phyloP scores from a whole-genome alignment of 2,113 vertebrate genomes.

The Scopus umbretta region DNA sequence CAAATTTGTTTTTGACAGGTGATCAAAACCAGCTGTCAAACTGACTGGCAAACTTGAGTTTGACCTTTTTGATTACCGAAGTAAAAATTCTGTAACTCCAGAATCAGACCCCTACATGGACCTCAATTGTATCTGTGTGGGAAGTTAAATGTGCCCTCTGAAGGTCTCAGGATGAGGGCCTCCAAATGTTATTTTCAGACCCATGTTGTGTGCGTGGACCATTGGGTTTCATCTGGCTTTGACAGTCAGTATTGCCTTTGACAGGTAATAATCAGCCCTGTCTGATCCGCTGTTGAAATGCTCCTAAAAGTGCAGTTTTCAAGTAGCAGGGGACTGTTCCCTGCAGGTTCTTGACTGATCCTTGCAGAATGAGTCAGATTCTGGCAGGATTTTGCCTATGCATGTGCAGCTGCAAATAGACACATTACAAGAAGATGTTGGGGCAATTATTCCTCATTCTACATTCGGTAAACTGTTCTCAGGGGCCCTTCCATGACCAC shows the following conservation, averaged over 20 bases:
- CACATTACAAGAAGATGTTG: not conserved
- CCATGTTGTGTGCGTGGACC: not conserved
- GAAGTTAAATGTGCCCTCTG: not conserved
- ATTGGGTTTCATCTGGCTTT: not conserved
- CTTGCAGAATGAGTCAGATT: not conserved
- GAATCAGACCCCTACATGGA: not conserved
- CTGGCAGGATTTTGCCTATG: not conserved
- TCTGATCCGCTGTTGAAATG: not conserved
- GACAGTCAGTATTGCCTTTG: not conserved
- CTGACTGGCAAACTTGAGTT: not conserved
- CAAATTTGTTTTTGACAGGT: not conserved
- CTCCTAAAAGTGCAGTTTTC: not conserved
- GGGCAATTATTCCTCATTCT: not conserved
- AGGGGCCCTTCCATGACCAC: not conserved
- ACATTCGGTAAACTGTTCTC: not conserved
- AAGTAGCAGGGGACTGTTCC: not conserved
- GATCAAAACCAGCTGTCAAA: not conserved
- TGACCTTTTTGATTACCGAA: not conserved
- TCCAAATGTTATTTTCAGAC: not conserved
- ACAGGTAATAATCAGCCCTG: not conserved
- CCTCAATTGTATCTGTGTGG: not conserved
- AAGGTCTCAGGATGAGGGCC: not conserved
- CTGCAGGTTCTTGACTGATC: not conserved
- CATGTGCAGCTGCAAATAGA: not conserved
- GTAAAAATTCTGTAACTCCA: not conserved